Evolutionary conservation across 2,888 invertebrate genomes (phyloP), one percentile per base, ranked within the genome.

Genomic region (Phlogophora meticulosa): DNA sequence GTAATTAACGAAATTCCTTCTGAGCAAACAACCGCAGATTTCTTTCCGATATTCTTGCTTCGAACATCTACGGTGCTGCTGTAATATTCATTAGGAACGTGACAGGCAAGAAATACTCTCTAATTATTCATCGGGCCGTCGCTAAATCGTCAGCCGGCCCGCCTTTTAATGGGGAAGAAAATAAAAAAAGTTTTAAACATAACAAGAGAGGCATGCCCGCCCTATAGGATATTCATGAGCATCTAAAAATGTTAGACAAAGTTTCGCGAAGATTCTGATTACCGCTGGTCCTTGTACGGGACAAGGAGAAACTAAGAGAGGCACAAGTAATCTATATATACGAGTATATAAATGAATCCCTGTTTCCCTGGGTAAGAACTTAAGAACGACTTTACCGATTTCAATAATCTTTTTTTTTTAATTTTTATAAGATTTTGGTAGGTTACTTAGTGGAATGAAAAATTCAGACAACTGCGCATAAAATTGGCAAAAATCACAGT

Each of bases 41-140:
- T 91, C 88, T 88, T 90, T 86, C 64, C 87, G 84, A 86, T 88
- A 78, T 82, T 81, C 77, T 82, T 67, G 60, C 71, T 68, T 49
- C 55, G 65, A 64, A 70, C 55, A 63, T 76, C 78, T 74, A 58
- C 61, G 36, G 48, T 40, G 59, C 90, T 88, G 86, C 89, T 93
- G 89, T 91, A 91, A 93, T 94, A 94, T 94, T 95, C 94, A 95
- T 95, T 95, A 94, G 87, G 83, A 81, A 86, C 91, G 92, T 94
- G 95, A 94, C 94, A 91, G 90, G 92, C 93, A 93, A 94, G 92
- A 95, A 94, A 93, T 93, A 92, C 89, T 88, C 80, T 74, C 88
- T 94, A 95, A 95, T 95, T 95, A 95, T 95, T 95, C 95, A 94
- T 93, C 89, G 89, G 85, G 82, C 83, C 90, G 91, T 90, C 90